Evolutionary conservation across 37 sponge, comb jelly and placozoan species (phyloP), one percentile per base, ranked within the genome.

Genomic region (Petrosia ficiformis): DNA sequence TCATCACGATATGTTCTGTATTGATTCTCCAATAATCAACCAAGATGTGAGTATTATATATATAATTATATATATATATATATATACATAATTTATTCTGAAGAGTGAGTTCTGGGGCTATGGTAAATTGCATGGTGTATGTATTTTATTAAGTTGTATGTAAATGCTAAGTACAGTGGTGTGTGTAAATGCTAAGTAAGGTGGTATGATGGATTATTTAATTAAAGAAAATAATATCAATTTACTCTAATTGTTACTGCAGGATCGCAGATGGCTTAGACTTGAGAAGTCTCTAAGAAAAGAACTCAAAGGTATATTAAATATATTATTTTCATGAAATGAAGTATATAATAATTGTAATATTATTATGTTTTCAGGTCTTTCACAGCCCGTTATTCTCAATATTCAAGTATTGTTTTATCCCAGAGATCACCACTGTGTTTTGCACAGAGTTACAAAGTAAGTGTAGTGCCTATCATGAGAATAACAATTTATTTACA

Each of bases 261-360:
- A 25, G 48, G 21, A 22, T 0, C 41, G 48, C 44, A 39, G 44
- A 37, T 90, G 90, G 90, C 34, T 90, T 0, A 52, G 57, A 4
- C 67, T 84, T 26, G 57, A 41, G 59, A 90, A 80, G 44, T 31
- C 86, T 34, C 73, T 90, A 10, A 70, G 71, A 60, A 90, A 90
- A 67, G 86, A 90, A 60, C 24, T 90, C 35, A 38, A 66, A 57
- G 82, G 90, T 90, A 48, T 37, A 78, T 48, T 30, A n/a, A 1
- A 34, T n/a, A n/a, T n/a, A n/a, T n/a, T n/a, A n/a, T n/a, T n/a
- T n/a, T n/a, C n/a, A n/a, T n/a, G n/a, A n/a, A n/a, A n/a, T n/a
- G n/a, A n/a, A n/a, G n/a, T n/a, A n/a, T n/a, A n/a, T n/a, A n/a
- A n/a, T n/a, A n/a, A n/a, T n/a, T n/a, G n/a, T n/a, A n/a, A n/a